Evolutionary conservation across 2,888 invertebrate species (phyloP), one percentile per base, ranked within the genome.

Genomic region (Patella caerulea): DNA sequence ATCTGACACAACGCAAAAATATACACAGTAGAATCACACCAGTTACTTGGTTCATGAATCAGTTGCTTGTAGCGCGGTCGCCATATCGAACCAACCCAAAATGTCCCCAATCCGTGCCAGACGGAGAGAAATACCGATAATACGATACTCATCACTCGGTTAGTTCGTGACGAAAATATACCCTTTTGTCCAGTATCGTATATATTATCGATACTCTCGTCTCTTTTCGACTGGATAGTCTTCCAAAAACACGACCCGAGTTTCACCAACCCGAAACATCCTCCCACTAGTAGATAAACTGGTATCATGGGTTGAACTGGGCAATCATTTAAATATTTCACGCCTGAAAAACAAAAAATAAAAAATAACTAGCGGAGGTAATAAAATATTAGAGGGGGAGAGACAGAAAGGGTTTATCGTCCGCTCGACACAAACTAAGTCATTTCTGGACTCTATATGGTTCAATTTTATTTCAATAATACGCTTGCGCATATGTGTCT

Each of bases 221-320:
- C 81, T 53, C 93, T 93, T 3, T 95, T 92, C 69, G 94, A 93
- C 77, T 94, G 94, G 2, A 95, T 93, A 91, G 95, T 95, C 12
- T 93, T 92, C 94, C 95, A 94, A 75, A 94, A 93, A 90, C 95
- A 94, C 14, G 88, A 85, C 14, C 86, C 79, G 11, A 91, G 81
- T 81, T 95, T 95, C 0, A 95, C 93, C 53, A 95, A 93, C 0
- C 96, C 96, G 17, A 95, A 94, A 24, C 94, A 94, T 0, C 96
- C 96, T 0, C 96, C 96, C 17, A 96, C 95, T 79, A 96, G 94
- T 94, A 96, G 95, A 92, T 96, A 96, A 19, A 96, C 94, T 0
- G 96, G 96, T 81, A 96, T 94, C 77, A 94, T 93, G 0, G 95
- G 95, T 91, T 96, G 95, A 74, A 94, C 93, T 0, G 96, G 96